Percentiles rank a stretch among this genome's conserved stretches.
Conservation (phyloP, 2,797 vertebrate genomes). For the Varecia variegata region DNA sequence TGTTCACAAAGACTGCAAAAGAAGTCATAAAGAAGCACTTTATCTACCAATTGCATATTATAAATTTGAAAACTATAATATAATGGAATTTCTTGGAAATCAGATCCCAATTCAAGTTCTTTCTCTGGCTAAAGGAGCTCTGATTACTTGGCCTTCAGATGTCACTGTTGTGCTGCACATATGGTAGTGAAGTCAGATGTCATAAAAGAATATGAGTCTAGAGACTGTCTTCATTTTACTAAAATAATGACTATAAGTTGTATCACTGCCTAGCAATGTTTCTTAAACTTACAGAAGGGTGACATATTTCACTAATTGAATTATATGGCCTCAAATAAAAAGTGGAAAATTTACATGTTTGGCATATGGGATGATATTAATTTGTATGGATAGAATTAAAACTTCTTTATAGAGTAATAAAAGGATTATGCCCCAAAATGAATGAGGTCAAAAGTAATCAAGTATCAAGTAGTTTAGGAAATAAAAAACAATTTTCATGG, state of each 20-base stretch:
- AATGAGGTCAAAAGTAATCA: constrained; percentile 33
- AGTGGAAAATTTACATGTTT: constrained; percentile 5
- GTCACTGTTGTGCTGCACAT: constrained; percentile 63
- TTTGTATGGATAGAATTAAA: neutral
- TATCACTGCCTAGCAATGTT: constrained; percentile 13
- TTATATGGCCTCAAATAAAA: constrained; percentile 11
- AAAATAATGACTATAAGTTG: constrained; percentile 62
- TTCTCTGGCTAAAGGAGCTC: constrained; percentile 41
- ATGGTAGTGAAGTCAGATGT: constrained; percentile 1
- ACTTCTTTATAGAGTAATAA: constrained; percentile 38
- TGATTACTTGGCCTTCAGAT: constrained; percentile 66
- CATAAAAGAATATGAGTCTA: neutral
- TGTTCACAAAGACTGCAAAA: constrained; percentile 63
- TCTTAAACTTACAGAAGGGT: constrained; percentile 42
- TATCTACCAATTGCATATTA: neutral
- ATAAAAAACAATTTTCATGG: neutral
- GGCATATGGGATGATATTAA: constrained; percentile 17
- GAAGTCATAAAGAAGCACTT: constrained; percentile 62
- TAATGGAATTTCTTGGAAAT: constrained; percentile 6
- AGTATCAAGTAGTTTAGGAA: neutral
- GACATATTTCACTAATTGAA: constrained; percentile 54
- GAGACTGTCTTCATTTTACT: constrained; percentile 34
- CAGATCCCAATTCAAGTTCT: constrained; percentile 49
- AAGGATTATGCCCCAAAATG: neutral
- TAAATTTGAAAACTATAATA: constrained; percentile 18